A percentile compares a stretch with the other conserved stretches of the same genome.
phyloP scores from a whole-genome alignment of 2,797 vertebrate species.

The Cossypha dichroa region DNA sequence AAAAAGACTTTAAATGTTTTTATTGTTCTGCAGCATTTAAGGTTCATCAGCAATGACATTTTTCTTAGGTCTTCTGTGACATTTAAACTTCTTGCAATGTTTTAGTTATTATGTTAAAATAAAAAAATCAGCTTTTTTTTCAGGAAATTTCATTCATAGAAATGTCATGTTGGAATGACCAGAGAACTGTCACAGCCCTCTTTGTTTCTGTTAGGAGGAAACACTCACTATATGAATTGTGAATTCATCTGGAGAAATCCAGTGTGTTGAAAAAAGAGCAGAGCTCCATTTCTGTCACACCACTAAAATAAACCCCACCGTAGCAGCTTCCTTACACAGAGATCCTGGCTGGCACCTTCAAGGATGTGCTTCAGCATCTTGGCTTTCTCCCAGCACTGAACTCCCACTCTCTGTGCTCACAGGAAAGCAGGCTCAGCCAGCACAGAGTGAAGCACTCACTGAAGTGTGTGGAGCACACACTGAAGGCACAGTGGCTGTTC shows the following conservation, averaged over 20 bases:
- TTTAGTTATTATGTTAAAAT: neutral
- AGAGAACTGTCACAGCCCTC: neutral
- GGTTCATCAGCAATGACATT: neutral
- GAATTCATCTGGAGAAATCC: conserved; percentile 6
- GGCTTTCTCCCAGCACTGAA: neutral
- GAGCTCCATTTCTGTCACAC: neutral
- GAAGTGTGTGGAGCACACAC: neutral
- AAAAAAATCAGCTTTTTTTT: neutral
- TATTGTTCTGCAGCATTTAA: neutral
- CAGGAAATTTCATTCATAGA: neutral
- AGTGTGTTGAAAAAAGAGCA: conserved; percentile 34
- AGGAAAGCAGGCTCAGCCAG: neutral
- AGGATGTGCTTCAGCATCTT: neutral
- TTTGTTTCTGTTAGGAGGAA: neutral
- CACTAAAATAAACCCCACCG: conserved; percentile 7
- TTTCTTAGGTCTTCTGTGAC: neutral
- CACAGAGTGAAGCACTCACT: rapidly evolving
- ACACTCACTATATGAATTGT: neutral
- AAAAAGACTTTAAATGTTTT: neutral
- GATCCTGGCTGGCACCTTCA: conserved; percentile 44
- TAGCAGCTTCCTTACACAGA: conserved; percentile 19
- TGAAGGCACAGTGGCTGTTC: rapidly evolving
- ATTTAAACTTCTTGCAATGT: neutral
- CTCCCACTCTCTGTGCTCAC: neutral
- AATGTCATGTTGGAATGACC: neutral